Base-by-base conservation (phyloP, 2,797 vertebrate genomes). In the Myotis planiceps region DNA sequence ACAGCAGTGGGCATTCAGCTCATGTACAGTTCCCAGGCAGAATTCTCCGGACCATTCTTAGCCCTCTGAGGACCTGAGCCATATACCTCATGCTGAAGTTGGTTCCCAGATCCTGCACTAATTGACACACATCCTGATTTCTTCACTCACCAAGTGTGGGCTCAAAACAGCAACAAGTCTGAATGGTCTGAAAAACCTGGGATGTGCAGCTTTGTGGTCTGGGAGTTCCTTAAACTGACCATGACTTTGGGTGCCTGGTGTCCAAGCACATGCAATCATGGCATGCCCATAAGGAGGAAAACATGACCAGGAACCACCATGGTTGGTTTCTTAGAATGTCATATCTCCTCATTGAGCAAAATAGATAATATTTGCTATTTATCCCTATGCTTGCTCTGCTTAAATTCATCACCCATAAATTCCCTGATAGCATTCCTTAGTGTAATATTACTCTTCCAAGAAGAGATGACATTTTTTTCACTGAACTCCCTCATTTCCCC, bases 381-480 rank as follows among this genome's bases (percentile, higher is more conserved):
- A 29, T 3, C 23, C 14, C 51, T 51, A 60, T 19, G 6, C 23
- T 74, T 39, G 60, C 45, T 84, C 72, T 60, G 34, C 34, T 81
- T 53, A 89, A 58, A 32, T 63, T 42, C 34, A 29, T 95, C 75
- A 94, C 51, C 72, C 60, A 80, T 84, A 80, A 92, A 66, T 76
- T 82, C 53, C 71, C 55, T 16, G 49, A 18, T 4, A 75, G 47
- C 51, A 29, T 69, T 88, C 93, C 76, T 96, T n/a, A 51, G 68
- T 49, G 45, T 95, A 55, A 63, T 5, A 76, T 78, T 66, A 55
- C 45, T n/a, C 49, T 95, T 92, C 93, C 9, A 68, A 74, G 65
- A 95, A 91, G 37, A 88, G 47, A 37, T 86, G 88, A 34, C n/a
- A 47, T 82, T 93, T 92, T 92, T 92, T 76, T 91, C 45, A 88